Conservation (phyloP, 2,888 invertebrate genomes). For the Coelinius sp. region DNA sequence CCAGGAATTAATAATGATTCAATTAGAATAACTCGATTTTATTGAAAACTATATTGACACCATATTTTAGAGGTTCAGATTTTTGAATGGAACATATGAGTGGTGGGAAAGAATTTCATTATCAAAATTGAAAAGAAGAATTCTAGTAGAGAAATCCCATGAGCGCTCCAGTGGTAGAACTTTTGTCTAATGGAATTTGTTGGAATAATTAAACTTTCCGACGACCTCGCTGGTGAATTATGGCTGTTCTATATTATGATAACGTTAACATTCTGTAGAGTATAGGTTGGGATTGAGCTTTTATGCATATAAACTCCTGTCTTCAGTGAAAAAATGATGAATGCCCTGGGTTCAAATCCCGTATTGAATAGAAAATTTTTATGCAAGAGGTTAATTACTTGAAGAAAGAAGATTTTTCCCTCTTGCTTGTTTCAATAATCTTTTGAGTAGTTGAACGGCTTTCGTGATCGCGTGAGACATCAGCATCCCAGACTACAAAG, state of each 20-base stretch:
- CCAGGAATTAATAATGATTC: too few relatives aligned
- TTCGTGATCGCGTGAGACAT: background rate
- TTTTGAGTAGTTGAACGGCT: background rate
- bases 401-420: background rate
- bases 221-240: constrained; percentile 36
- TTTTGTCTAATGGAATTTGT: constrained; percentile 49
- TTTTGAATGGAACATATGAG: background rate
- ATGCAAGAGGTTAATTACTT: background rate
- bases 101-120: background rate
- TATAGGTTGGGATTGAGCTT: constrained; percentile 41
- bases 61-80: background rate
- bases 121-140: background rate
- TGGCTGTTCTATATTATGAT: constrained; percentile 17
- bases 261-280: constrained; percentile 45
- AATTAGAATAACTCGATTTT: too few relatives aligned
- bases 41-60: too few relatives aligned
- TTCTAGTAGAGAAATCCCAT: background rate
- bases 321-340: background rate
- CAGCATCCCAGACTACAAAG: background rate
- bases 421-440: background rate
- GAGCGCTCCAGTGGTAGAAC: constrained; percentile 31
- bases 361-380: background rate
- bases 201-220: constrained; percentile 48
- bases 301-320: background rate
- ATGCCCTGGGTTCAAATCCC: too few relatives aligned